phyloP scores from a whole-genome alignment of 2,797 vertebrate genomes.

The Melanotaenia parkinsoni region DNA sequence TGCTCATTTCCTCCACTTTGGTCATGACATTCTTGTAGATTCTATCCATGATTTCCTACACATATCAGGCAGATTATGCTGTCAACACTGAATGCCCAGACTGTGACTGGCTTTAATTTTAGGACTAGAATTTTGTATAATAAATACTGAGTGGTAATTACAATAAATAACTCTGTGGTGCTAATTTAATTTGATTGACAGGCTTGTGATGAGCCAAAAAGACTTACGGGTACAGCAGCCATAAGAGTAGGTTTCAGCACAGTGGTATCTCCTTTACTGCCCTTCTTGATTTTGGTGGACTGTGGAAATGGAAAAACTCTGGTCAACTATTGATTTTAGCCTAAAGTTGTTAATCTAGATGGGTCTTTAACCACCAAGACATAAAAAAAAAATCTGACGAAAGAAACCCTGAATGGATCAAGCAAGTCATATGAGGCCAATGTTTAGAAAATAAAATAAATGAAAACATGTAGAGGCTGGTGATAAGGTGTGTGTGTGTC shows the following conservation, averaged over 20 bases:
- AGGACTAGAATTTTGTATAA: background rate
- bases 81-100: conserved; percentile 1
- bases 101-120: background rate
- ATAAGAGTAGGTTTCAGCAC: conserved; percentile 93
- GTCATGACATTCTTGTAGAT: conserved; percentile 99
- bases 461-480: background rate
- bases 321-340: background rate
- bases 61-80: background rate
- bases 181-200: background rate
- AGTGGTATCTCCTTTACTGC: conserved; percentile 96
- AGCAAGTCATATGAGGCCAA: background rate
- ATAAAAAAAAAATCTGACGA: background rate
- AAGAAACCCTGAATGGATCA: background rate
- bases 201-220: background rate
- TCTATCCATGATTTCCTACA: conserved; percentile 98
- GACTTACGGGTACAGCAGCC: conserved; percentile 95
- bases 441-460: background rate
- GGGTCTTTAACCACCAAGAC: background rate
- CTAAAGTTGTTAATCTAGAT: background rate
- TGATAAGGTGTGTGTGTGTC: background rate
- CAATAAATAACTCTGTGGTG: background rate
- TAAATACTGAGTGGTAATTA: background rate
- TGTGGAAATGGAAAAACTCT: conserved; percentile 59
- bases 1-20: conserved; percentile 96
- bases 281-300: conserved; percentile 99